A percentile compares a stretch with the other conserved stretches of the same genome.
Evolutionary conservation across 2,888 invertebrate species (phyloP).

Genomic region (Nomada fabriciana): DNA sequence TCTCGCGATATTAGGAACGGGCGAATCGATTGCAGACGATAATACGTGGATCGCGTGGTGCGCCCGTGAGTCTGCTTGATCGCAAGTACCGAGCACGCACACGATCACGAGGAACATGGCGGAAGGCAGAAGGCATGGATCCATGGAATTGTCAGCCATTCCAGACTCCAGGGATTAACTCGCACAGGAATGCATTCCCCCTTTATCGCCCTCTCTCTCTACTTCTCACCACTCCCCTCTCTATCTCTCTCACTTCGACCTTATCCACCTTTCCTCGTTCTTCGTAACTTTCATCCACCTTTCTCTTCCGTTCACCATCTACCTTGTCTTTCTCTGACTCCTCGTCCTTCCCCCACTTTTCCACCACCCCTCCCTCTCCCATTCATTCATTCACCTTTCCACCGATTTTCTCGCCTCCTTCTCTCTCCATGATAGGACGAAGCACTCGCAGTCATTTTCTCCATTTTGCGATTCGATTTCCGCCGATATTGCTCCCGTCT

Average conservation of each 20-base stretch:
- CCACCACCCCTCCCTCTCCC: conserved; percentile 17
- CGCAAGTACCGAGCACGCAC: conserved; percentile 39
- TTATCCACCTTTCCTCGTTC: not conserved
- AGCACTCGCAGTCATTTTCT: conserved; percentile 80
- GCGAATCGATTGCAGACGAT: conserved; percentile 75
- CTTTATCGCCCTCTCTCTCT: conserved; percentile 43
- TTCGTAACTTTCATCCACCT: conserved; percentile 16
- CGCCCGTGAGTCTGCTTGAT: conserved; percentile 7
- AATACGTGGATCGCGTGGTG: conserved; percentile 52
- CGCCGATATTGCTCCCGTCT: conserved; percentile 81
- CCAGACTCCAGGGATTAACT: conserved; percentile 81
- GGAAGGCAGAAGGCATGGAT: conserved; percentile 71
- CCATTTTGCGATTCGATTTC: conserved; percentile 83
- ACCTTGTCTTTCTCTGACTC: not conserved
- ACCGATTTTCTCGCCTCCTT: conserved; percentile 46
- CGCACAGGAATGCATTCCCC: conserved; percentile 78
- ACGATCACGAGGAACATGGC: conserved; percentile 43
- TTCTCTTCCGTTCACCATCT: not conserved
- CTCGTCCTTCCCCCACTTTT: not conserved
- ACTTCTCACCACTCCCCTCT: conserved; percentile 9
- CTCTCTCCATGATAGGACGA: conserved; percentile 51
- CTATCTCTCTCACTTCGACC: not conserved
- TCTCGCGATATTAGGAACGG: conserved; percentile 79
- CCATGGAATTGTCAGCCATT: conserved; percentile 81
- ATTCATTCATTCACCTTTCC: conserved; percentile 38